Evolutionary conservation across 30 jellyfish, hydroid and myxozoan genomes (phyloP), one percentile per base, ranked within the genome.

Genomic region (Phacellophora camtschatica): DNA sequence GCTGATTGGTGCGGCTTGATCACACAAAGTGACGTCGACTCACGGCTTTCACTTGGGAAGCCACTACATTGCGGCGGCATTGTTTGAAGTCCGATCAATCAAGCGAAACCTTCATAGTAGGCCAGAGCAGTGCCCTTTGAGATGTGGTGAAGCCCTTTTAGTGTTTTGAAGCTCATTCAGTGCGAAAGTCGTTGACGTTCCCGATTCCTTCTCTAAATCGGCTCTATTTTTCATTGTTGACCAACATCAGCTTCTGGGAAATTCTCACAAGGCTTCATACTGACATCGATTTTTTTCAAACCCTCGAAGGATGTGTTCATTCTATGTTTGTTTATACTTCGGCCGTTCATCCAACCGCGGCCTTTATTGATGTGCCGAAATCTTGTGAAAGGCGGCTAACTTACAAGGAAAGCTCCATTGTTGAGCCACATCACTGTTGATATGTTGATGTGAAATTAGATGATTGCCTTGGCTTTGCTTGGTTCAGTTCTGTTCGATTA

Each of bases 21-120:
- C 66, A 48, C 81, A 59, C 96, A 87, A 75, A 87, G 96, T 87
- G 96, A 87, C 96, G 96, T 87, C 36, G 96, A 86, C 96, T 77
- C 83, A 73, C 80, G 90, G 84, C 82, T 77, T 87, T 75, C 87
- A 70, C 82, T 50, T 65, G 89, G 96, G 96, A 87, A 87, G 96
- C 96, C 96, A 89, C 96, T 87, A 62, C 77, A 77, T 71, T 84
- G 92, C 92, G 96, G 89, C 96, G 96, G 96, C 89, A 32, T 81
- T 62, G 87, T 87, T 87, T 87, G 96, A 87, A 36, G 94, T 87
- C 81, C 84, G 77, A 80, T 65, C 79, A 70, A 80, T 64, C 91
- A 62, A 80, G 84, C 66, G 91, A 80, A 80, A 70, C 84, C 84
- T 59, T 79, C 83, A 71, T 46, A 71, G 85, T 71, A 71, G 85